Percentiles rank a stretch among this genome's conserved stretches.
Evolutionary conservation across 2,888 invertebrate species (phyloP).

Genomic region (Pristionchus japonicus): DNA sequence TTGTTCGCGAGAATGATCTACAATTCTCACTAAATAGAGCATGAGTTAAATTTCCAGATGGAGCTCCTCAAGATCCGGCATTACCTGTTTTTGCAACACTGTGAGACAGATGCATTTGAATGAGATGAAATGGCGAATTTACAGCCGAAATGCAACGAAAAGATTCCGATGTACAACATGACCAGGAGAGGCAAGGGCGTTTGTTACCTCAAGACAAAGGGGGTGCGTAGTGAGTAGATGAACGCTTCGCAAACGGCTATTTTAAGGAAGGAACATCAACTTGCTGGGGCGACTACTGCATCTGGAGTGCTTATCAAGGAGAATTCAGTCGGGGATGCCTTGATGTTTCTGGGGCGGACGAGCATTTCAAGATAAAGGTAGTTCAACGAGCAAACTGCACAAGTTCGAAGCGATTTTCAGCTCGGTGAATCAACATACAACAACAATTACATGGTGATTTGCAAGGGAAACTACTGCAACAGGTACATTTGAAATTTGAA

Average conservation of each 20-base stretch:
- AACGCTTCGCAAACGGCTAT: neutral
- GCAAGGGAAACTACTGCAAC: neutral
- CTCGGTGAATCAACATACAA: neutral
- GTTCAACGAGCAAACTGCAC: neutral
- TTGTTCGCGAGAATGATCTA: neutral
- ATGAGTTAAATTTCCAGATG: neutral
- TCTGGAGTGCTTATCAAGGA: neutral
- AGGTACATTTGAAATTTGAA: neutral
- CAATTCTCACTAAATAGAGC: neutral
- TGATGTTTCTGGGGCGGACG: neutral
- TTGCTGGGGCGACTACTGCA: constrained; percentile 29
- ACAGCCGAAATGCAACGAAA: neutral
- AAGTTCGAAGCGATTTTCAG: neutral
- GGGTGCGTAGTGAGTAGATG: neutral
- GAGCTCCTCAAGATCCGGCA: neutral
- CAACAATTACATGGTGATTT: neutral
- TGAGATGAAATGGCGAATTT: neutral
- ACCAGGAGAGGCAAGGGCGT: neutral
- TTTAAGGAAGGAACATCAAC: neutral
- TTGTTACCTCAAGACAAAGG: neutral
- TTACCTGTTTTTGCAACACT: neutral
- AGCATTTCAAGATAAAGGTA: neutral
- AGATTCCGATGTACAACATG: neutral
- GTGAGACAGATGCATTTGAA: neutral
- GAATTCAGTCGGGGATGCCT: neutral